Conservation (phyloP, 2,888 invertebrate genomes). For the Uropetala carovei region DNA sequence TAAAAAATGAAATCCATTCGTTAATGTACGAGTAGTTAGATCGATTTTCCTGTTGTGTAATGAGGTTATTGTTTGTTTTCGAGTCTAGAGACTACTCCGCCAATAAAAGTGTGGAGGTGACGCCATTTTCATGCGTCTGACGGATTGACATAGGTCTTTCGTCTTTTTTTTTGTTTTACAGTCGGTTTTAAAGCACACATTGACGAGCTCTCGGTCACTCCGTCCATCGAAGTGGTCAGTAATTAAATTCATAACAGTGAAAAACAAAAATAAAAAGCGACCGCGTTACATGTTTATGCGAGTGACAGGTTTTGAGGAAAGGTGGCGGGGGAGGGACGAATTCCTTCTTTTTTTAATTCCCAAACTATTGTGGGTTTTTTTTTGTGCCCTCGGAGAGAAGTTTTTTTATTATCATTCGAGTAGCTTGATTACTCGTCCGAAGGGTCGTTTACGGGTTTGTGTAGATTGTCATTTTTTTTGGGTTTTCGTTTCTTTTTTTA, state of each 20-base stretch:
- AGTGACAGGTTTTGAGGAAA: slow-evolving; percentile 28
- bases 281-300: slow-evolving; percentile 52
- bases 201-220: slow-evolving; percentile 41
- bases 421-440: slow-evolving; percentile 39
- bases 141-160: slow-evolving; percentile 48
- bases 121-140: slow-evolving; percentile 33
- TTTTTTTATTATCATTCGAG: slow-evolving; percentile 43
- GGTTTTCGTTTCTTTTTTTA: neutral
- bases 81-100: neutral
- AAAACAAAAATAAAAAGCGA: slow-evolving; percentile 34
- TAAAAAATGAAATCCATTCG: neutral
- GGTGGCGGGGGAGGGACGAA: neutral
- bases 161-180: slow-evolving; percentile 38
- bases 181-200: slow-evolving; percentile 43
- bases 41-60: slow-evolving; percentile 31
- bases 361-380: slow-evolving; percentile 42
- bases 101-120: slow-evolving; percentile 32
- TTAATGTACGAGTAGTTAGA: neutral
- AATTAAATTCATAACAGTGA: slow-evolving; percentile 61
- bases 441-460: slow-evolving; percentile 52
- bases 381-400: neutral
- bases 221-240: slow-evolving; percentile 18
- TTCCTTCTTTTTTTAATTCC: neutral
- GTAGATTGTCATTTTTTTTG: slow-evolving; percentile 8
- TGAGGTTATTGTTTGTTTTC: slow-evolving; percentile 21